Conservation (phyloP, 2,113 vertebrate genomes). For the Agapornis roseicollis region DNA sequence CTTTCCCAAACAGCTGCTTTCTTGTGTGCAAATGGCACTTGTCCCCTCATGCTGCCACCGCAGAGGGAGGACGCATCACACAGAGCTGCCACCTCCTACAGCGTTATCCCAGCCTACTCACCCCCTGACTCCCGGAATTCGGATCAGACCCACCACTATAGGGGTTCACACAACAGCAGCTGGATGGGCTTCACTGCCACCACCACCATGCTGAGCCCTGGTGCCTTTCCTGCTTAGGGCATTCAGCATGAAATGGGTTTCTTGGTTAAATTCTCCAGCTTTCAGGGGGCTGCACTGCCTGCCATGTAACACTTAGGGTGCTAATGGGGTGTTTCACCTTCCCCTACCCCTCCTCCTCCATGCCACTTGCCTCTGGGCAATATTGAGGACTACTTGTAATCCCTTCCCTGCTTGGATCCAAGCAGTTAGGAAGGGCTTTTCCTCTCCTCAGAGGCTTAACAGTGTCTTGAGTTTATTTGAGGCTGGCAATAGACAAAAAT, state of each 20-base stretch:
- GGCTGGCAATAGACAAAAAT: neutral
- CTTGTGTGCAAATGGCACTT: rapidly evolving
- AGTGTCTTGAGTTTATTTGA: rapidly evolving
- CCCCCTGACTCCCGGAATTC: neutral
- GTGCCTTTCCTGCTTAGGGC: neutral
- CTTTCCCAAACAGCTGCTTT: neutral
- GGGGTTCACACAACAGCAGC: neutral
- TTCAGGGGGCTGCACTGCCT: neutral
- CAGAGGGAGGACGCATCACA: neutral
- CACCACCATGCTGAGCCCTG: rapidly evolving
- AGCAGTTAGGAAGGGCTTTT: rapidly evolving
- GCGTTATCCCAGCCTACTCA: neutral
- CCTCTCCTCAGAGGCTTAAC: neutral
- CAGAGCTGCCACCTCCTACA: neutral
- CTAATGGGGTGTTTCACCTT: neutral
- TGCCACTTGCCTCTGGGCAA: neutral
- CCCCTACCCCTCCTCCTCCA: rapidly evolving
- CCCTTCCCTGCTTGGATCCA: neutral
- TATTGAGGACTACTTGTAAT: rapidly evolving
- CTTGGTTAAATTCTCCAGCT: neutral
- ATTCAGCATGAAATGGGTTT: neutral
- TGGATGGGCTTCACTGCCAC: rapidly evolving
- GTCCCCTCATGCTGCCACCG: rapidly evolving
- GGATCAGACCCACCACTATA: neutral
- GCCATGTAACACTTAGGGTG: neutral